Evolutionary conservation across 2,888 invertebrate genomes (phyloP), one percentile per base, ranked within the genome.

Genomic region (Metopia argyrocephala): DNA sequence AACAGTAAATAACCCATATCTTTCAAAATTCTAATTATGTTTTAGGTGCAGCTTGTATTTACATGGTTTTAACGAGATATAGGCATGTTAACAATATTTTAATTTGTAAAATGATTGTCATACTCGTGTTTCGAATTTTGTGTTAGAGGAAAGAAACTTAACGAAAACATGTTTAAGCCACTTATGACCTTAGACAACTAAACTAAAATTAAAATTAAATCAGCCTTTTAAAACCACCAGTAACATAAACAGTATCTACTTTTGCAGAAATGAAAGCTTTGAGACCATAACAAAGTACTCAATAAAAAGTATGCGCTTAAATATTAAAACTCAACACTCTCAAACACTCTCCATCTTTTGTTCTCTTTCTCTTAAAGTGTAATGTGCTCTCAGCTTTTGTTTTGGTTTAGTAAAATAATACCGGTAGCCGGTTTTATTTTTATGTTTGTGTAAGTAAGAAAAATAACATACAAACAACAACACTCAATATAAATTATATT

Each of bases 191-290:
- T n/a, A 61, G 25, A 20, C n/a, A 70, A 64, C n/a, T 66, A 23
- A 64, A 46, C 12, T 25, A 15, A 31, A 15, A n/a, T 54, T 45
- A 18, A 65, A 62, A 15, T 18, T 7, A 21, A 18, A 52, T 25
- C 9, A 20, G 2, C 21, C 25, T 15, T 25, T 66, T 23, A 18
- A 45, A 5, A n/a, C 5, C 5, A 27, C 2, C 5, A 7, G 2
- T 6, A 27, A n/a, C 27, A n/a, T 5, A 76, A 38, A 59, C n/a
- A 31, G 52, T 38, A 64, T 71, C 25, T 54, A 65, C 28, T 9
- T 70, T 74, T 81, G 81, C 74, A 81, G 70, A 65, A 50, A n/a
- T 31, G 9, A 81, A 78, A 81, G 81, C 81, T 81, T 69, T 79
- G 48, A 3, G 3, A 38, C 2, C 38, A 38, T 38, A 15, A 2